phyloP scores from a whole-genome alignment of 1,140 invertebrate species.

The Galleria mellonella region DNA sequence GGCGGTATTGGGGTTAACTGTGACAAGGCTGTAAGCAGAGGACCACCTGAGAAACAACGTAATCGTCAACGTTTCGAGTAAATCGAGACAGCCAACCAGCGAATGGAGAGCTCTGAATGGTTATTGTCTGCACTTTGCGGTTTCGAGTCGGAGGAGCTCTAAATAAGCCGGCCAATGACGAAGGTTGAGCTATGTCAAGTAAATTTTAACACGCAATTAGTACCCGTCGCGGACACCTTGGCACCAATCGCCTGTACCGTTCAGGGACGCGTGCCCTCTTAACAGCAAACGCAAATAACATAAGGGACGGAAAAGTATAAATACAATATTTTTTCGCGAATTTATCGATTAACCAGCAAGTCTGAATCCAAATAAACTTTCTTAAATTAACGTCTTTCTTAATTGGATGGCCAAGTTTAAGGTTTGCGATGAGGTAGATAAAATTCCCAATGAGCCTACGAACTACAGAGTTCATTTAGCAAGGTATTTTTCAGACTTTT shows the following conservation, averaged over 20 bases:
- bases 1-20: slow-evolving; percentile 47
- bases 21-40: slow-evolving; percentile 57
- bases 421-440: too few relatives aligned
- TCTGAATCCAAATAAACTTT: too few relatives aligned
- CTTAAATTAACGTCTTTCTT: too few relatives aligned
- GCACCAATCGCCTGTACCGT: slow-evolving; percentile 46
- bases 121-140: slow-evolving; percentile 13
- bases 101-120: slow-evolving; percentile 15
- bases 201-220: slow-evolving; percentile 71
- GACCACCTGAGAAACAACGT: slow-evolving; percentile 55
- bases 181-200: slow-evolving; percentile 66
- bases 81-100: slow-evolving; percentile 28
- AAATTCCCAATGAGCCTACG: too few relatives aligned
- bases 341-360: too few relatives aligned
- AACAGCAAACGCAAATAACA: too few relatives aligned
- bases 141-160: slow-evolving; percentile 14
- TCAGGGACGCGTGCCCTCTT: slow-evolving; percentile 27
- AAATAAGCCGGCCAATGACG: slow-evolving; percentile 25
- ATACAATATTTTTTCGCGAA: too few relatives aligned
- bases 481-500: too few relatives aligned
- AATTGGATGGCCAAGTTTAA: too few relatives aligned
- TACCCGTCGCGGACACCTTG: slow-evolving; percentile 50
- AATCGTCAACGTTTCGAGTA: slow-evolving; percentile 44
- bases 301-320: too few relatives aligned
- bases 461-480: too few relatives aligned